Conservation (phyloP, 1,140 invertebrate species). For the Grapholita molesta region DNA sequence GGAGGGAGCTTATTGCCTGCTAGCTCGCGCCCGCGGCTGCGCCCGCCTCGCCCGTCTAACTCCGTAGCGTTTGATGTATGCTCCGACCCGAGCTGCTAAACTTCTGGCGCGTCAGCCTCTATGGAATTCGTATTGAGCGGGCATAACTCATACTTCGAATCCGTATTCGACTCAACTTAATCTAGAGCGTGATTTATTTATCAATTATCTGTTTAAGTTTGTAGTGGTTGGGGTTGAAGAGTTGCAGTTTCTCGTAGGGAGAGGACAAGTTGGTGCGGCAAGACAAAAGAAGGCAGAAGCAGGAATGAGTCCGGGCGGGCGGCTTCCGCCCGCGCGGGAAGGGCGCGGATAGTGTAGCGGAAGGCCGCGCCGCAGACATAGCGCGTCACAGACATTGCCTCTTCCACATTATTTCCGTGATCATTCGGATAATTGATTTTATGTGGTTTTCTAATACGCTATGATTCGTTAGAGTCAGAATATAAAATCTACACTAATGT, state of each 20-base stretch:
- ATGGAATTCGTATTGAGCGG: neutral
- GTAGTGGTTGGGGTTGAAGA: conserved; percentile 16
- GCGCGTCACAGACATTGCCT: conserved; percentile 21
- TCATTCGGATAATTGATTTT: too few species aligned
- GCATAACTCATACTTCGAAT: neutral
- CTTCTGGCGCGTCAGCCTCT: neutral
- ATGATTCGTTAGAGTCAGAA: too few species aligned
- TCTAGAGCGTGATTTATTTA: neutral
- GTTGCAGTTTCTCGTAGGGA: conserved; percentile 50
- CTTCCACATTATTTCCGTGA: too few species aligned
- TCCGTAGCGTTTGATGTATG: neutral
- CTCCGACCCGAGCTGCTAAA: neutral
- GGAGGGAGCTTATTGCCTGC: conserved; percentile 49
- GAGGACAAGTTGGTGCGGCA: conserved; percentile 68
- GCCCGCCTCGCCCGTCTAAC: neutral
- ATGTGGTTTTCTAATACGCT: too few species aligned
- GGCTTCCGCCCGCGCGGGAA: conserved; percentile 47
- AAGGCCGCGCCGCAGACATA: conserved; percentile 36
- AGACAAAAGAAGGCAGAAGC: conserved; percentile 72
- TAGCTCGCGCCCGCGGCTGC: neutral
- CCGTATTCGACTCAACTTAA: neutral
- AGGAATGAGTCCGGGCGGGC: conserved; percentile 71
- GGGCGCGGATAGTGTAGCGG: conserved; percentile 46
- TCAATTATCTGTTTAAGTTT: neutral
- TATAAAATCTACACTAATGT: too few species aligned